A percentile compares a stretch with the other conserved stretches of the same genome.
phyloP scores from a whole-genome alignment of 1,140 invertebrate genomes.

The Pomacea maculata region DNA sequence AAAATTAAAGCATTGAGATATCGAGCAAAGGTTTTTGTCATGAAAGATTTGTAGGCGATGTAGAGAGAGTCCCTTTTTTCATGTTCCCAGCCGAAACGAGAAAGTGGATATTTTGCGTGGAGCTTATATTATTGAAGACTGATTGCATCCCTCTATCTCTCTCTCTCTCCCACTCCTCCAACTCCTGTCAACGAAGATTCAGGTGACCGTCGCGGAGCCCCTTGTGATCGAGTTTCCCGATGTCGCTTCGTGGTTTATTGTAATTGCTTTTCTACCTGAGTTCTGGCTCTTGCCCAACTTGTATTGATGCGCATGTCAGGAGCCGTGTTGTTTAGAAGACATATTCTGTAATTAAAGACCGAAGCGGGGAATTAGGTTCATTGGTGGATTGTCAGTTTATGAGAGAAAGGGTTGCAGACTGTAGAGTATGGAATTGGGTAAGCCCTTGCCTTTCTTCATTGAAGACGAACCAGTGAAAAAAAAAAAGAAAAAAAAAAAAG shows the following conservation, averaged over 20 bases:
- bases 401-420: not conserved
- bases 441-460: not conserved
- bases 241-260: not conserved
- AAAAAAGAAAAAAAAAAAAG: not conserved
- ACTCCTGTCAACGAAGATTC: slow-evolving; percentile 5
- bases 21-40: not conserved
- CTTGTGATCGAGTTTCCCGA: not conserved
- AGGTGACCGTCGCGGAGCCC: not conserved
- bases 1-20: slow-evolving; percentile 11
- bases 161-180: no score
- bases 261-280: slow-evolving; percentile 11
- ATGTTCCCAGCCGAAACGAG: not conserved
- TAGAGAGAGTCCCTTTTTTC: not conserved
- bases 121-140: not conserved
- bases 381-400: slow-evolving; percentile 1
- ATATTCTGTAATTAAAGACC: slow-evolving; percentile 2
- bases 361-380: not conserved
- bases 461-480: not conserved
- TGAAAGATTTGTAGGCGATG: slow-evolving; percentile 3
- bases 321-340: slow-evolving; percentile 1
- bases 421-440: not conserved
- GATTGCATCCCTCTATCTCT: not conserved
- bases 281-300: not conserved
- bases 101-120: slow-evolving; percentile 6
- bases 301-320: not conserved